Percentiles rank a stretch among this genome's conserved stretches.
Conservation (phyloP, 2,797 vertebrate genomes). For the Poeciliopsis infans region DNA sequence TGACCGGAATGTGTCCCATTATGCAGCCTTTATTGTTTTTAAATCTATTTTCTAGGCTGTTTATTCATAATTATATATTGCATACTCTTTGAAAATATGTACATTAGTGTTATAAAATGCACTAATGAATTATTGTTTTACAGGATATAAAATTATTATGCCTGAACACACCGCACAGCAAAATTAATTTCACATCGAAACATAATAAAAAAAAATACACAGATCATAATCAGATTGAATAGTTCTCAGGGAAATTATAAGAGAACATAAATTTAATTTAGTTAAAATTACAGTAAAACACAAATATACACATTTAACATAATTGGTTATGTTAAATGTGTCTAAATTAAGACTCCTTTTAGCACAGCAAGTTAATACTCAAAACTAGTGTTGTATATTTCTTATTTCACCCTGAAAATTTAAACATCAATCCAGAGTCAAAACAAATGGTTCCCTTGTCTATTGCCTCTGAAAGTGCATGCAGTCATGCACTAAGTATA, state of each 20-base stretch:
- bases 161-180: neutral
- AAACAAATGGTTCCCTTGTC: slow-evolving; percentile 45
- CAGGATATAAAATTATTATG: neutral
- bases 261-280: neutral
- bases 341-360: slow-evolving; percentile 44
- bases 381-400: slow-evolving; percentile 40
- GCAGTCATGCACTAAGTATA: slow-evolving; percentile 49
- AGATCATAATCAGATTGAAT: neutral
- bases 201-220: neutral
- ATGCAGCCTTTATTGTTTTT: neutral
- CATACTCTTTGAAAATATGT: neutral
- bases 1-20: slow-evolving; percentile 9
- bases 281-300: neutral
- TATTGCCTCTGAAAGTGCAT: slow-evolving; percentile 46
- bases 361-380: slow-evolving; percentile 38
- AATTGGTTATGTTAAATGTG: slow-evolving; percentile 32
- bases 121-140: neutral
- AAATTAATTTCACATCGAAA: neutral
- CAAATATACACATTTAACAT: no score
- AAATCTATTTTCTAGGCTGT: neutral
- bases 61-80: neutral
- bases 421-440: slow-evolving; percentile 40
- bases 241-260: neutral
- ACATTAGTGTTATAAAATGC: neutral
- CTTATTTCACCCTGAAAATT: slow-evolving; percentile 55